A percentile compares a stretch with the other conserved stretches of the same genome.
These are phyloP conservation scores for Catocala sponsa DNA, from an alignment of 2,888 invertebrate genomes.

Conservation along the genomic window DNA sequence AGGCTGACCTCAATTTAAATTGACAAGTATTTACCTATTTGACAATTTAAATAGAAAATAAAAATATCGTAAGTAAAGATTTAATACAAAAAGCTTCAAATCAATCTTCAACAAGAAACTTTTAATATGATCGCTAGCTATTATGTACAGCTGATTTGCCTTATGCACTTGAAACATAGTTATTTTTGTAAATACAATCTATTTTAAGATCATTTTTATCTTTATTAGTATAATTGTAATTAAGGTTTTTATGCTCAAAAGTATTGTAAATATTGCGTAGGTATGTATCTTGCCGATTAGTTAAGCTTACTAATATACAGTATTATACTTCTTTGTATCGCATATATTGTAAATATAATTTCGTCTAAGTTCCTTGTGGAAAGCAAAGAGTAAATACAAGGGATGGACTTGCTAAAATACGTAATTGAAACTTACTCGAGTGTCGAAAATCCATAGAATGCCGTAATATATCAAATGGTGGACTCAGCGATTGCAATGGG, in stretches of 20 bases:
- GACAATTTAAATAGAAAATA: no score
- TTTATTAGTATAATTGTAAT: constrained; percentile 36
- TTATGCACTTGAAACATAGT: constrained; percentile 49
- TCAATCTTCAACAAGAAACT: not conserved
- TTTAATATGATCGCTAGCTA: constrained; percentile 19
- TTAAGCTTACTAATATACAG: constrained; percentile 65
- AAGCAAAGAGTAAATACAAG: constrained; percentile 5
- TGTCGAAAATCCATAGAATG: not conserved
- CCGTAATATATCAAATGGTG: no score
- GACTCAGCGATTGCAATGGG: no score
- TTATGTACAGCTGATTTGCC: constrained; percentile 28
- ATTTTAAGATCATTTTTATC: constrained; percentile 38
- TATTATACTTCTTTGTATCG: constrained; percentile 63
- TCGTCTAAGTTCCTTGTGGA: constrained; percentile 42
- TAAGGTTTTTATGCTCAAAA: constrained; percentile 46
- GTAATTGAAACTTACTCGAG: not conserved
- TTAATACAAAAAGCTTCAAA: no score
- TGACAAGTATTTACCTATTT: no score
- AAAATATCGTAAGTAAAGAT: no score
- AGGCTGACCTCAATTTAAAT: no score
- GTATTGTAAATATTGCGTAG: constrained; percentile 66
- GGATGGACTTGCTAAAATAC: constrained; percentile 11
- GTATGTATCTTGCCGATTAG: constrained; percentile 69
- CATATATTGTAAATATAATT: constrained; percentile 50
- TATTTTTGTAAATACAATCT: constrained; percentile 48